Evolutionary conservation across 2,113 vertebrate genomes (phyloP), one percentile per base, ranked within the genome.

Genomic region (Irena cyanogastra): DNA sequence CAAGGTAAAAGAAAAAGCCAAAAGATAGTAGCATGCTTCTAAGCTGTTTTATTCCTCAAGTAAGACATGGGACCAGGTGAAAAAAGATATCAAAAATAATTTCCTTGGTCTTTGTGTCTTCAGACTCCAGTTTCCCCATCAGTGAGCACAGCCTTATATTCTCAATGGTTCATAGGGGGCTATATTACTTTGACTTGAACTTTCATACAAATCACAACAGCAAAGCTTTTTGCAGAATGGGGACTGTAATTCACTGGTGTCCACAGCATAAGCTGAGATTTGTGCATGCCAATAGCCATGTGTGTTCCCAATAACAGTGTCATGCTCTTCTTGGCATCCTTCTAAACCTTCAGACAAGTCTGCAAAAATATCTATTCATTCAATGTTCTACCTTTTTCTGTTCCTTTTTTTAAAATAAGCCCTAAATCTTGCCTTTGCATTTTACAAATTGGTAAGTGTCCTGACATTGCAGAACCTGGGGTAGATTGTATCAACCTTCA

Each of bases 401-500:
- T 31, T 75, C 13, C 5, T 45, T 49, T 16, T 47, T 23, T 21
- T 3, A 50, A n/a, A 18, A 87, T 77, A 83, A 90, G 69, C 17
- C 45, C 71, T 95, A 84, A 93, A 96, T 94, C 93, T 95, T 90
- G 49, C 56, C 65, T 64, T 94, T 95, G 79, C 68, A 81, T 93
- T 97, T 94, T 93, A 45, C 54, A 87, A 83, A 86, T 65, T 93
- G 95, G 53, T 87, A 89, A 94, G 86, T 93, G 70, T 83, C 92
- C 91, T 94, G 92, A 60, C 91, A 94, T 33, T 83, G 81, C 52
- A 79, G 87, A 89, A 91, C 81, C 89, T 45, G 35, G 50, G 33
- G 33, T 44, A 96, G 96, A 96, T 95, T 31, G 9, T 94, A 96
- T 97, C 96, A 96, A 1, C 70, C 74, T 91, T 89, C 75, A 71